Evolutionary conservation across 2,888 invertebrate genomes (phyloP).

Genomic region (Lepidochrysops patricia): DNA sequence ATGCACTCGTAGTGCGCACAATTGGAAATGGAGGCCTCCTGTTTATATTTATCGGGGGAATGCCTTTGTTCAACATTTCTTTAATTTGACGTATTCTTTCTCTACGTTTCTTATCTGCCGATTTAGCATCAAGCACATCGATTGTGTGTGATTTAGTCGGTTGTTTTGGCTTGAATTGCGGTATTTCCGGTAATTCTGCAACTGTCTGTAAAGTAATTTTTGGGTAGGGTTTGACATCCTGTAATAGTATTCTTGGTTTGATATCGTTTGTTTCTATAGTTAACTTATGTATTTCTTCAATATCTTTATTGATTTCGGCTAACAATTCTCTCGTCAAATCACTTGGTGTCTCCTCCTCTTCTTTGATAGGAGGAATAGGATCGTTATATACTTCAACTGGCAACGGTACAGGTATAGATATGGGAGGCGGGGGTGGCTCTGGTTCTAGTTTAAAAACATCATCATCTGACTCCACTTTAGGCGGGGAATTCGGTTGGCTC

Average conservation of each 20-base stretch:
- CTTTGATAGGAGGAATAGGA: conserved; percentile 59
- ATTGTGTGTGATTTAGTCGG: conserved; percentile 42
- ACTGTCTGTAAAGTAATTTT: conserved; percentile 77
- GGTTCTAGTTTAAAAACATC: conserved; percentile 44
- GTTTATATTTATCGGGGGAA: conserved; percentile 72
- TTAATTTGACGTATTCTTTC: conserved; percentile 81
- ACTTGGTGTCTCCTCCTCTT: conserved; percentile 55
- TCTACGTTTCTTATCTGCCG: conserved; percentile 72
- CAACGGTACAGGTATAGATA: conserved; percentile 34
- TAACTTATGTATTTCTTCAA: conserved; percentile 66
- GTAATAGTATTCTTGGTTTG: conserved; percentile 55
- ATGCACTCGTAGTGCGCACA: conserved; percentile 77
- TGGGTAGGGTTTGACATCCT: conserved; percentile 67
- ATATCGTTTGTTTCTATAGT: conserved; percentile 61
- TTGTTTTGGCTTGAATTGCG: conserved; percentile 67
- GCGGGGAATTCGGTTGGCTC: conserved; percentile 67
- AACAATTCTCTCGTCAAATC: conserved; percentile 54
- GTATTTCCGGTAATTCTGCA: conserved; percentile 76
- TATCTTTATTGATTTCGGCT: conserved; percentile 65
- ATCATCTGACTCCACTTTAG: conserved; percentile 60
- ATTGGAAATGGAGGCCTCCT: conserved; percentile 78
- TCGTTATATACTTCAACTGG: conserved; percentile 57
- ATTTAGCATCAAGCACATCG: conserved; percentile 56
- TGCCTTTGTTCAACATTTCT: conserved; percentile 80
- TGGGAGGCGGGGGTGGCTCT: conserved; percentile 42